These are phyloP conservation scores for Diorhabda carinulata DNA, from an alignment of 1,140 invertebrate species.

Conservation along the genomic window DNA sequence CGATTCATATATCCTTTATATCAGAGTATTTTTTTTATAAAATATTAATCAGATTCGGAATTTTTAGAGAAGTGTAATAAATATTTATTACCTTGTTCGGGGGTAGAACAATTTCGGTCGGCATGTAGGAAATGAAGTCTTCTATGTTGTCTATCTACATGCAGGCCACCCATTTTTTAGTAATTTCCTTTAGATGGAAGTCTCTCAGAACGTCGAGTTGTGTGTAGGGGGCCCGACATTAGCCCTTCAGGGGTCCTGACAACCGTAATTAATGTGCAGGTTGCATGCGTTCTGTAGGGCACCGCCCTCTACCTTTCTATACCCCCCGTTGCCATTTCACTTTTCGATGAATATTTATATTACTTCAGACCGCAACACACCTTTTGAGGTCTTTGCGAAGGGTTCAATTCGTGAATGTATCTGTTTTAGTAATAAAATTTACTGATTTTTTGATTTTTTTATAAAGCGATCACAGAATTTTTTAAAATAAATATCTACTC, in stretches of 20 bases:
- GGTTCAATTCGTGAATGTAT: not conserved
- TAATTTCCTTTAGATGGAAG: conserved; percentile 16
- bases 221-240: conserved; percentile 8
- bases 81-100: too few relatives aligned
- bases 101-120: not conserved
- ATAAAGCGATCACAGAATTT: too few relatives aligned
- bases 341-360: conserved; percentile 18
- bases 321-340: conserved; percentile 6
- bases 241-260: conserved; percentile 20
- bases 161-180: conserved; percentile 21
- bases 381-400: not conserved
- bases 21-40: too few relatives aligned
- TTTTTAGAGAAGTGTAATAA: too few relatives aligned
- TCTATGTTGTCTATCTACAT: conserved; percentile 18
- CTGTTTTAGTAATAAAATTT: too few relatives aligned
- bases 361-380: not conserved
- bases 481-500: too few relatives aligned
- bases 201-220: not conserved
- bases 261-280: conserved; percentile 21
- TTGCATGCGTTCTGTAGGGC: conserved; percentile 17
- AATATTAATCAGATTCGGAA: too few relatives aligned
- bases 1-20: too few relatives aligned
- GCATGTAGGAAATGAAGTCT: not conserved
- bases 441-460: too few relatives aligned
- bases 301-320: conserved; percentile 10